These are phyloP conservation scores for Megalurothrips usitatus DNA, from an alignment of 2,888 invertebrate genomes.

Conservation along the genomic window DNA sequence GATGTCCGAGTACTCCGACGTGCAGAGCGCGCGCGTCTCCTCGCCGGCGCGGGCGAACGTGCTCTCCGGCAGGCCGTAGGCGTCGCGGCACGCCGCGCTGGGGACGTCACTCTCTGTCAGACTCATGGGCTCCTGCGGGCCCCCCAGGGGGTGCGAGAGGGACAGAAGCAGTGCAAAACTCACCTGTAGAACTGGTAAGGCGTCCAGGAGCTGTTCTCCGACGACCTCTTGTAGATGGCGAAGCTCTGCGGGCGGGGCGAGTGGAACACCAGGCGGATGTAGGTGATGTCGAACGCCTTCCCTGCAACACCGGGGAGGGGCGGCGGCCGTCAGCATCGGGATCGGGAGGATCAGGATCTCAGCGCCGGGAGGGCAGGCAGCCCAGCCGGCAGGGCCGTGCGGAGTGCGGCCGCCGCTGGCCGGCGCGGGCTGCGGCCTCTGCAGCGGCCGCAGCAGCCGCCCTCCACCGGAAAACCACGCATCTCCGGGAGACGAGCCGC, in stretches of 20 bases:
- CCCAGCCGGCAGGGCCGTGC: background rate
- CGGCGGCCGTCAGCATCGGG: background rate
- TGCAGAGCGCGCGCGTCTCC: constrained; percentile 93
- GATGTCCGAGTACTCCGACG: constrained; percentile 96
- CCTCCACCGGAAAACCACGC: too few species aligned
- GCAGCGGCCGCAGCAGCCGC: too few species aligned
- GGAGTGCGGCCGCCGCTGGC: background rate
- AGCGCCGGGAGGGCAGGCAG: background rate
- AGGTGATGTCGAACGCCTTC: constrained; percentile 96
- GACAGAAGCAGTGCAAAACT: constrained; percentile 28
- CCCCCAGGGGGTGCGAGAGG: too few species aligned
- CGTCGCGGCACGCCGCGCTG: constrained; percentile 88
- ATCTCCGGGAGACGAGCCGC: too few species aligned
- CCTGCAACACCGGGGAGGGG: constrained; percentile 52
- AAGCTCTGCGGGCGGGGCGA: constrained; percentile 97
- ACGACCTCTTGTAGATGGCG: constrained; percentile 83
- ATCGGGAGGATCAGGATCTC: background rate
- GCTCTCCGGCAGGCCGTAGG: constrained; percentile 78
- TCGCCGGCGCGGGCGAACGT: constrained; percentile 65
- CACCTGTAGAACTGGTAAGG: constrained; percentile 87
- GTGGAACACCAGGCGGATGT: constrained; percentile 88
- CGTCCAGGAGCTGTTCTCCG: constrained; percentile 74
- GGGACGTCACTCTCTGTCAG: too few species aligned
- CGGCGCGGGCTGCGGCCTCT: background rate
- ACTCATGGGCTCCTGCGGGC: too few species aligned